Conservation (phyloP, 2,113 vertebrate species). For the Aix galericulata region DNA sequence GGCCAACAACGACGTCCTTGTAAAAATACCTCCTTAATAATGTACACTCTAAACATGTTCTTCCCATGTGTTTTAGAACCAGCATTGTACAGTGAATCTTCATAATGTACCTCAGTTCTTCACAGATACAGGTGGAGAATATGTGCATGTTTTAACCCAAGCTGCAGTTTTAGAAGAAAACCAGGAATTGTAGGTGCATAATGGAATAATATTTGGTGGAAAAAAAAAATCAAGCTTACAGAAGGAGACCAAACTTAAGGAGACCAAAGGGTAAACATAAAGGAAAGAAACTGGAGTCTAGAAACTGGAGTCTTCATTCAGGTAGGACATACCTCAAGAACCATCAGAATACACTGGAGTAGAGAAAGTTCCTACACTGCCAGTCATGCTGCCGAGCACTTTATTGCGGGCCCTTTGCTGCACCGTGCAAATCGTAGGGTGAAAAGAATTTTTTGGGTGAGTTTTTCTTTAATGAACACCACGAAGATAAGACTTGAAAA, state of each 20-base stretch:
- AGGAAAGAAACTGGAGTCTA: neutral
- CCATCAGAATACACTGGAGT: neutral
- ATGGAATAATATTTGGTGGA: neutral
- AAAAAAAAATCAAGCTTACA: neutral
- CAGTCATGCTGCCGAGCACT: conserved; percentile 52
- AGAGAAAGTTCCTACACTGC: conserved; percentile 24
- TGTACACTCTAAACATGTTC: neutral
- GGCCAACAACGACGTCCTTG: neutral
- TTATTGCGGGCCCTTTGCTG: neutral
- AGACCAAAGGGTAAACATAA: neutral
- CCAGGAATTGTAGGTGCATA: neutral
- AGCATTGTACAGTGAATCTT: neutral
- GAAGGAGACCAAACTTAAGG: neutral
- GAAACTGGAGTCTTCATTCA: neutral
- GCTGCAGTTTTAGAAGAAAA: conserved; percentile 1
- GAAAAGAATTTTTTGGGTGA: neutral
- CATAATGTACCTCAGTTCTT: neutral
- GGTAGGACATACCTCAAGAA: conserved; percentile 4
- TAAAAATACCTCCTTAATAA: conserved; percentile 3
- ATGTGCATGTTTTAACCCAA: neutral
- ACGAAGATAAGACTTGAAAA: neutral
- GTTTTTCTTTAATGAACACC: neutral
- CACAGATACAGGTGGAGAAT: neutral
- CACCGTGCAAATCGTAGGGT: neutral
- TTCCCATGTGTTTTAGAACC: neutral